Evolutionary conservation across 2,888 invertebrate species (phyloP), one percentile per base, ranked within the genome.

Genomic region (Drosophila anomalata): DNA sequence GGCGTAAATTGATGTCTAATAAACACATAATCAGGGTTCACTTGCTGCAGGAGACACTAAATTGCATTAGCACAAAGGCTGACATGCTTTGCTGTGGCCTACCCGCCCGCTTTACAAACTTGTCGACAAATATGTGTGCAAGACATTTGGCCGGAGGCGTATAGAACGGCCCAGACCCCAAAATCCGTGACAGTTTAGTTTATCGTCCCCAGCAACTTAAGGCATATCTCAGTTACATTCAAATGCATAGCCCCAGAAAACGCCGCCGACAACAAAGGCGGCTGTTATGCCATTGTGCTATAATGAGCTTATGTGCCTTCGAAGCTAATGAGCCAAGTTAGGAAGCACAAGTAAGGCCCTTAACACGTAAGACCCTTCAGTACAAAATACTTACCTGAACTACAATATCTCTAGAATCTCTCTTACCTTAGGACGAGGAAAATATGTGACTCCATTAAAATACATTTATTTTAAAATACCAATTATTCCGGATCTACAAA

Each of bases 11-110:
- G 71, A 71, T 61, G 74, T 69, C 74, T 72, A 78, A 84, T 87
- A 87, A 84, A 87, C 84, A 87, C 76, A 81, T 84, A 87, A 80
- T 78, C 84, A 80, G 72, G 67, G 71, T 84, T 76, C 71, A 75
- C 75, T 81, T 78, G 76, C 69, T 68, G 81, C 74, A 61, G 67
- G 24, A 68, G 65, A 31, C 67, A 65, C 66, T 55, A 72, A 86
- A 84, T 87, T 87, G 85, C 71, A 81, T 76, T 76, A 80, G 65
- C 54, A 73, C 69, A 77, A 73, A 74, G 76, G 61, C 56, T 60
- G 65, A 44, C 57, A 52, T 56, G 58, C 52, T 31, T 24, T 51
- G 36, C 47, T 29, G 31, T 17, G 14, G 22, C 9, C 33, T 8
- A 55, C 8, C 57, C n/a, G 31, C 47, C 29, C 44, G 48, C 48